Conservation (phyloP, 2,113 vertebrate genomes). For the Elanus axillaris region DNA sequence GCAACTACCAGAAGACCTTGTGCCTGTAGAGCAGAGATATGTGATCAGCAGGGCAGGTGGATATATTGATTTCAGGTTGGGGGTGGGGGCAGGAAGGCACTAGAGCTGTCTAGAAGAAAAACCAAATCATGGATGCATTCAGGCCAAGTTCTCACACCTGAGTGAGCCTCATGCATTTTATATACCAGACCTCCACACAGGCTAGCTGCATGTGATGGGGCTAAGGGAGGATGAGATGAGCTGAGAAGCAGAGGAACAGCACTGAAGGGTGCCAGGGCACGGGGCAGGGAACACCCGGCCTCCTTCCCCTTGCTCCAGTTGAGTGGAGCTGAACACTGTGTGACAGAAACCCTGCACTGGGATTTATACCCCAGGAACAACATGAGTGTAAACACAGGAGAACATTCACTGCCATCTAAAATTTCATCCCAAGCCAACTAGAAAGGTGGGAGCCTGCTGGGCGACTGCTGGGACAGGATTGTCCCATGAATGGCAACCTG, state of each 20-base stretch:
- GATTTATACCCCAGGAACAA: neutral
- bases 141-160: neutral
- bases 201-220: fast-evolving
- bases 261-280: too few relatives aligned
- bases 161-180: neutral
- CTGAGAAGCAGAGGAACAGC: neutral
- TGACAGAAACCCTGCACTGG: neutral
- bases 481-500: neutral
- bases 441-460: neutral
- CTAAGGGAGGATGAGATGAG: neutral
- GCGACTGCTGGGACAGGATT: neutral
- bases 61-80: too few relatives aligned
- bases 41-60: fast-evolving
- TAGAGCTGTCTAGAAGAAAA: neutral
- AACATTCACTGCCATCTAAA: neutral
- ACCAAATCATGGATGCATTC: neutral
- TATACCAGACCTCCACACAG: neutral
- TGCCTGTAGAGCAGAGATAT: fast-evolving
- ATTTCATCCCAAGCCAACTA: neutral
- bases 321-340: neutral
- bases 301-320: neutral
- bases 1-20: neutral
- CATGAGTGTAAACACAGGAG: fast-evolving
- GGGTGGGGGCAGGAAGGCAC: neutral
- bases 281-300: fast-evolving